Conservation (phyloP, 2,113 vertebrate genomes). For the Passer montanus region DNA sequence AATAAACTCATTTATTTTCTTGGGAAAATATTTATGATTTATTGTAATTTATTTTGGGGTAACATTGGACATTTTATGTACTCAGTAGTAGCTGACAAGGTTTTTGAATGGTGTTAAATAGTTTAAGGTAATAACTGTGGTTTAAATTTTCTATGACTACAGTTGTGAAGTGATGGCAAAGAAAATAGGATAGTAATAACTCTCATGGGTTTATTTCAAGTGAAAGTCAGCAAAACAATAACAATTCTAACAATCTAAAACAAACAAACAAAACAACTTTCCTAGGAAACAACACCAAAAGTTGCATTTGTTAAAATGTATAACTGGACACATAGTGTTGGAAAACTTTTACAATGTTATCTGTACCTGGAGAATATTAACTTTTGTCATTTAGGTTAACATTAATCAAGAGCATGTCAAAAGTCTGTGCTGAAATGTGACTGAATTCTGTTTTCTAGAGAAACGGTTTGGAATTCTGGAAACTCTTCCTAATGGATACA, state of each 20-base stretch:
- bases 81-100: not conserved
- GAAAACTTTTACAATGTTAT: not conserved
- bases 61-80: not conserved
- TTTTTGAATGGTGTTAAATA: not conserved
- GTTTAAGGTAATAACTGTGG: not conserved
- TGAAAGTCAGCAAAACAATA: not conserved
- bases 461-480: not conserved
- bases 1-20: not conserved
- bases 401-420: not conserved
- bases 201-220: not conserved
- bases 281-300: not conserved
- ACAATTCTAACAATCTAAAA: not conserved
- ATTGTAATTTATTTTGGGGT: not conserved
- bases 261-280: not conserved
- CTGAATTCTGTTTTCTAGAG: not conserved
- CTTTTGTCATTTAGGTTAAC: not conserved
- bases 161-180: not conserved
- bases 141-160: not conserved
- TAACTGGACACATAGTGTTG: not conserved
- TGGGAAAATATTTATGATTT: not conserved
- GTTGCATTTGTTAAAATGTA: not conserved
- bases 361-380: not conserved
- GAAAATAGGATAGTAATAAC: not conserved
- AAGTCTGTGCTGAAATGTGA: not conserved
- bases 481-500: not conserved